A percentile compares a stretch with the other conserved stretches of the same genome.
Evolutionary conservation across 2,113 vertebrate species (phyloP).

Genomic region (Tringa solitaria): DNA sequence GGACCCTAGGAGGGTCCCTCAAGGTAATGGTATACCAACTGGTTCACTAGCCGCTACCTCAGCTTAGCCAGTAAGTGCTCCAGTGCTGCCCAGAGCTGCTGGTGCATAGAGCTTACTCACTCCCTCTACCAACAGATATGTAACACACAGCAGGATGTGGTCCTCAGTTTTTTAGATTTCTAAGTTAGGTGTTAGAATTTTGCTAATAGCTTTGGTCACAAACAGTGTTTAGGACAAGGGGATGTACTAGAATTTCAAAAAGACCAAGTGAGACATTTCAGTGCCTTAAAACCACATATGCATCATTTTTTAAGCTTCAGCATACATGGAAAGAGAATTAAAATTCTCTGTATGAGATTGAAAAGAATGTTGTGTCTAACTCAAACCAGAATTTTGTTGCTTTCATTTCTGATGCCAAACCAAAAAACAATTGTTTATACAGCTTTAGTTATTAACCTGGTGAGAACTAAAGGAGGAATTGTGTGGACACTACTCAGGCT

Average conservation of each 20-base stretch:
- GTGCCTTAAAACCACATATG: not conserved
- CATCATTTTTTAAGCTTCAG: not conserved
- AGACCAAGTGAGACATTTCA: not conserved
- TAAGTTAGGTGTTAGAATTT: not conserved
- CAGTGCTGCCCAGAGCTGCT: not conserved
- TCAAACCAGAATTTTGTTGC: not conserved
- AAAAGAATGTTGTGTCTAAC: not conserved
- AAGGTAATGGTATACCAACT: not conserved
- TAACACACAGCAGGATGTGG: not conserved
- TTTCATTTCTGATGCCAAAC: not conserved
- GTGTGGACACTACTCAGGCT: not conserved
- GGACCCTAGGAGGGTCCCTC: not conserved
- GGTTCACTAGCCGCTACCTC: not conserved
- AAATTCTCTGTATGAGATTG: not conserved
- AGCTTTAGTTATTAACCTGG: not conserved
- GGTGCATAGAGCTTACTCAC: not conserved
- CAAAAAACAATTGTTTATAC: not conserved
- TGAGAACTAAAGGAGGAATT: not conserved
- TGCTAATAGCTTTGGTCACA: not conserved
- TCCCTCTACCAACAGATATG: not conserved
- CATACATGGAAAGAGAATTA: not conserved
- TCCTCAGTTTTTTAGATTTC: not conserved
- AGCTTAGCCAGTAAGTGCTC: not conserved
- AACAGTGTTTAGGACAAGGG: not conserved
- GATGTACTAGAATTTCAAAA: not conserved